phyloP scores from a whole-genome alignment of 2,113 vertebrate genomes.

The Ptyas mucosa region DNA sequence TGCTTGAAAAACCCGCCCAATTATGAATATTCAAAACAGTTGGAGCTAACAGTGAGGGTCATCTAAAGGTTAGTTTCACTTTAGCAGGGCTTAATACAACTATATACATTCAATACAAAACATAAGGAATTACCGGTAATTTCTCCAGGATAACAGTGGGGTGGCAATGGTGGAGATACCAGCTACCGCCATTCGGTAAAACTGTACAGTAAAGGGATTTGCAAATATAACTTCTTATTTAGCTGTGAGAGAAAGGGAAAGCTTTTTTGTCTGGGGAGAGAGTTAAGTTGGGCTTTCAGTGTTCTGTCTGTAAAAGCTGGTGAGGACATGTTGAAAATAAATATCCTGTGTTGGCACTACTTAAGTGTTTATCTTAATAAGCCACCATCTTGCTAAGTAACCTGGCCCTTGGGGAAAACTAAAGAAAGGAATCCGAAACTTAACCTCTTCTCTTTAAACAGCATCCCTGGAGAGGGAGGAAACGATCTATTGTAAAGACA shows the following conservation, averaged over 20 bases:
- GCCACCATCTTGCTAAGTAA: not conserved
- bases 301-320: slow-evolving; percentile 17
- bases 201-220: not conserved
- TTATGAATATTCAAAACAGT: too few species aligned
- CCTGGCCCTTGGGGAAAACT: not conserved
- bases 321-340: not conserved
- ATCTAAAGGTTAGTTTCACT: too few species aligned
- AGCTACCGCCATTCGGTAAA: not conserved
- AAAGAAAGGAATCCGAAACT: slow-evolving; percentile 3
- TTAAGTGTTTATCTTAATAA: slow-evolving; percentile 9
- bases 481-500: not conserved
- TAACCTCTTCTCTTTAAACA: not conserved
- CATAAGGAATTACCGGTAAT: not conserved
- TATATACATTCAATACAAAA: too few species aligned
- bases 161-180: not conserved
- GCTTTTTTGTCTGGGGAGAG: too few species aligned
- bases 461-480: not conserved
- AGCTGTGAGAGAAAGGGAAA: not conserved
- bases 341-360: not conserved
- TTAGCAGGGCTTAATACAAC: too few species aligned
- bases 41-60: too few species aligned
- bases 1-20: too few species aligned
- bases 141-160: not conserved
- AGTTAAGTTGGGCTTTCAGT: not conserved
- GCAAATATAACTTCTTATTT: not conserved